A percentile compares a stretch with the other conserved stretches of the same genome.
phyloP scores from a whole-genome alignment of 2,888 invertebrate species.

The Eupithecia pulchellata region DNA sequence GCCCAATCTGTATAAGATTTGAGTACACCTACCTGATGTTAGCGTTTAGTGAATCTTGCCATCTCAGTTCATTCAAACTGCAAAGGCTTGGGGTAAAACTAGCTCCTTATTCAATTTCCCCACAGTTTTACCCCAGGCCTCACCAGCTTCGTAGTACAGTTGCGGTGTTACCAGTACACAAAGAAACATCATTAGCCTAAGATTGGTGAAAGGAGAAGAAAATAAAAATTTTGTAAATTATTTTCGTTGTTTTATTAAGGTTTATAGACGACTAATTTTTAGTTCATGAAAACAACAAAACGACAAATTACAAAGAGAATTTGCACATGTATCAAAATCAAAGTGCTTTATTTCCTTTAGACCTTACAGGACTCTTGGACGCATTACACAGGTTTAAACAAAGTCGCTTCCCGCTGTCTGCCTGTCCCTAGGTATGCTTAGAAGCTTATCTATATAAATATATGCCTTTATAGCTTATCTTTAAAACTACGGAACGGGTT shows the following conservation, averaged over 20 bases:
- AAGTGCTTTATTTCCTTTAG: too few relatives aligned
- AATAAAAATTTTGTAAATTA: slow-evolving; percentile 83
- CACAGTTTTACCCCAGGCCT: slow-evolving; percentile 54
- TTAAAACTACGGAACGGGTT: too few relatives aligned
- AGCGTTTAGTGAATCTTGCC: slow-evolving; percentile 84
- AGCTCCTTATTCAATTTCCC: slow-evolving; percentile 25
- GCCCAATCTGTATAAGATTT: not conserved
- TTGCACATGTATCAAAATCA: too few relatives aligned
- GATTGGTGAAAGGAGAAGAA: slow-evolving; percentile 75
- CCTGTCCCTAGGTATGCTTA: too few relatives aligned
- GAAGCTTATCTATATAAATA: too few relatives aligned
- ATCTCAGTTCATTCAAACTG: slow-evolving; percentile 73
- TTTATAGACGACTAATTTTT: too few relatives aligned
- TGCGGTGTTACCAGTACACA: slow-evolving; percentile 84
- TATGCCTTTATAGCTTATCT: too few relatives aligned
- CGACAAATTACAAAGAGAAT: too few relatives aligned
- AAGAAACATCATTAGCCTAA: slow-evolving; percentile 78
- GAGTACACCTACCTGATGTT: slow-evolving; percentile 68
- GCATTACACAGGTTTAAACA: too few relatives aligned
- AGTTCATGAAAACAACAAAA: too few relatives aligned
- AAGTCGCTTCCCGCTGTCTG: too few relatives aligned
- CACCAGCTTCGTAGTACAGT: slow-evolving; percentile 67
- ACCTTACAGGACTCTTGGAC: too few relatives aligned
- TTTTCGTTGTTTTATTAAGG: slow-evolving; percentile 59
- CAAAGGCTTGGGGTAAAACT: slow-evolving; percentile 54